Conservation (phyloP, 2,797 vertebrate species). For the Eutrigla gurnardus region DNA sequence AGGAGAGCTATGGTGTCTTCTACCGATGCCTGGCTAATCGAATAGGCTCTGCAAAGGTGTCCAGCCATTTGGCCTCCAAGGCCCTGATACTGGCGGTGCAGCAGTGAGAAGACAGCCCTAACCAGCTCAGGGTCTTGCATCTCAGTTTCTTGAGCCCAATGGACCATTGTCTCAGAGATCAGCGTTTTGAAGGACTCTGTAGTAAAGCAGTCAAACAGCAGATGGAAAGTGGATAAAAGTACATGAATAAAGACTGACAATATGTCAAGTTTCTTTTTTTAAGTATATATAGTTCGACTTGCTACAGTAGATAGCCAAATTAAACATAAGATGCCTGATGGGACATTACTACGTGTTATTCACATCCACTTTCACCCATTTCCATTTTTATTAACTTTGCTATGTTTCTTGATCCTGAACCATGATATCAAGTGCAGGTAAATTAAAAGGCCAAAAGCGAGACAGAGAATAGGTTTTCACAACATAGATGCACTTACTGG, state of each 20-base stretch:
- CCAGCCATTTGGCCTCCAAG: constrained; percentile 86
- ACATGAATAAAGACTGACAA: not conserved
- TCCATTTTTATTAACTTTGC: not conserved
- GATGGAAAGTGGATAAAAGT: constrained; percentile 5
- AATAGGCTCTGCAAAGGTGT: constrained; percentile 90
- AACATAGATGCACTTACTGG: constrained; percentile 57
- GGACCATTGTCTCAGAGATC: constrained; percentile 92
- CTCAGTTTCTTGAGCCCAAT: constrained; percentile 92
- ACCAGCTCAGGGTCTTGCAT: constrained; percentile 91
- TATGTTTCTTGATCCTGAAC: not conserved
- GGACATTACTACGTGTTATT: not conserved
- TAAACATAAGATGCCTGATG: not conserved
- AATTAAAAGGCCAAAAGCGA: not conserved
- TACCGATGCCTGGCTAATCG: constrained; percentile 90
- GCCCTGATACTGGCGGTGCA: constrained; percentile 92
- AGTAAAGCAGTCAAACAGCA: not conserved
- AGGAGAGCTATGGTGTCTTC: constrained; percentile 92
- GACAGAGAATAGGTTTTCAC: constrained; percentile 7
- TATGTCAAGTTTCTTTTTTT: rapidly evolving
- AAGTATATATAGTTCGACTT: not conserved
- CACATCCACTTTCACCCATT: not conserved
- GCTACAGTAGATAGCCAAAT: not conserved
- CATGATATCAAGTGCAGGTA: not conserved
- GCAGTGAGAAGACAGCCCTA: constrained; percentile 90
- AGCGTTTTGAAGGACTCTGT: constrained; percentile 90